Percentiles rank a stretch among this genome's conserved stretches.
Conservation (phyloP, 2,113 vertebrate genomes). For the Peucedramus taeniatus region DNA sequence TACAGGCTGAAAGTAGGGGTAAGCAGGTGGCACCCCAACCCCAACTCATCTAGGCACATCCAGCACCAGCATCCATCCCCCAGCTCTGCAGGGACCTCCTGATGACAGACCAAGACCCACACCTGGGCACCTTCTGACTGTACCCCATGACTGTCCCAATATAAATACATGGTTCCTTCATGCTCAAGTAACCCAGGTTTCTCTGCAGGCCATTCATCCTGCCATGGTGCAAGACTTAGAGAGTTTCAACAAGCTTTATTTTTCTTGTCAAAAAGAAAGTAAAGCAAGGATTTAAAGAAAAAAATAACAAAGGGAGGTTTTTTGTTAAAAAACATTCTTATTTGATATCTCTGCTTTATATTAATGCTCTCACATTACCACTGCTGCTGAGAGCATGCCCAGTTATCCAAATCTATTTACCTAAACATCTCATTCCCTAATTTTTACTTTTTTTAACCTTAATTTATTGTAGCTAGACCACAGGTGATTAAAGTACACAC, state of each 20-base stretch:
- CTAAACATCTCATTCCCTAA: background rate
- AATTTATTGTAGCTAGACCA: background rate
- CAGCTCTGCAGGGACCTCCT: background rate
- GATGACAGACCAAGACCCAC: accelerated
- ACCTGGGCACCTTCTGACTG: background rate
- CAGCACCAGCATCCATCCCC: background rate
- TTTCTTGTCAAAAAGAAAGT: background rate
- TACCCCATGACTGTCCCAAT: accelerated
- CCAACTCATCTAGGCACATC: accelerated
- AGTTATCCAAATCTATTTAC: background rate
- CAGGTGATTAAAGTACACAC: background rate
- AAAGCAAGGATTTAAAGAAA: background rate
- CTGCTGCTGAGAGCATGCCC: background rate
- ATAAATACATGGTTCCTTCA: background rate
- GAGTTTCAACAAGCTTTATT: background rate
- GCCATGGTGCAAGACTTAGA: background rate
- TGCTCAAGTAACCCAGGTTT: background rate
- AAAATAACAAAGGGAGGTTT: background rate
- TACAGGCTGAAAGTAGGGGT: accelerated
- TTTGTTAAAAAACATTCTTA: background rate
- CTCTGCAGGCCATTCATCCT: background rate
- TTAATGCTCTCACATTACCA: background rate
- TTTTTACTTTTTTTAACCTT: background rate
- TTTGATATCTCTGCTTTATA: background rate
- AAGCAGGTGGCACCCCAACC: background rate